Conservation (phyloP, 1,140 invertebrate genomes). For the Drosophila hydei region DNA sequence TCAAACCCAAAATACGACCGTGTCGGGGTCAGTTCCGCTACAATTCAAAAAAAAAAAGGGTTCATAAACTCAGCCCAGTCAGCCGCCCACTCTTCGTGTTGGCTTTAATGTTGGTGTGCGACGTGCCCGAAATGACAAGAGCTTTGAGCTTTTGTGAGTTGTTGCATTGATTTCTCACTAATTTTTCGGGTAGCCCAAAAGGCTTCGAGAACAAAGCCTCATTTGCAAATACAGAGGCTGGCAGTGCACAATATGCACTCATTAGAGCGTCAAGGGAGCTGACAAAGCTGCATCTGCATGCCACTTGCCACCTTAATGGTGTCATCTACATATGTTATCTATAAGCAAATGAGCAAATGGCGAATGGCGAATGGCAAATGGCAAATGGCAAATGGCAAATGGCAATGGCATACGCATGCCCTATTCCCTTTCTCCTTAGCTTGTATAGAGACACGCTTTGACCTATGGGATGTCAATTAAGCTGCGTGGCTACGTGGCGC, state of each 20-base stretch:
- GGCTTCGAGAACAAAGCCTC: conserved; percentile 31
- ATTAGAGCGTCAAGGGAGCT: conserved; percentile 46
- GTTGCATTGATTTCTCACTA: conserved; percentile 34
- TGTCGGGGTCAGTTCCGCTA: conserved; percentile 12
- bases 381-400: too few relatives aligned
- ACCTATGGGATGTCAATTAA: conserved; percentile 38
- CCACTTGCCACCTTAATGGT: conserved; percentile 6
- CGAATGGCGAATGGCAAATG: too few relatives aligned
- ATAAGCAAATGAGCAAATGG: conserved; percentile 14
- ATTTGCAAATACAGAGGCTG: conserved; percentile 39
- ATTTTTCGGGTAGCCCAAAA: neutral
- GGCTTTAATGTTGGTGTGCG: conserved; percentile 29
- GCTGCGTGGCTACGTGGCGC: conserved; percentile 42
- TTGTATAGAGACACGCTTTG: conserved; percentile 35
- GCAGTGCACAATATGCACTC: conserved; percentile 66
- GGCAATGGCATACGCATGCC: neutral
- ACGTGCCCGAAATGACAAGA: conserved; percentile 16
- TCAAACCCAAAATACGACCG: conserved; percentile 26
- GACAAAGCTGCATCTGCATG: conserved; percentile 12
- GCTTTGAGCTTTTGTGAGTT: neutral
- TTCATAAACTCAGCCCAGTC: neutral
- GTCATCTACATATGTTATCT: conserved; percentile 13
- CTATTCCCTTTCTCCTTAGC: neutral
- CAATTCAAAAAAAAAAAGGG: conserved; percentile 23
- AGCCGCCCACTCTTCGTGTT: conserved; percentile 4